A percentile compares a stretch with the other conserved stretches of the same genome.
Conservation (phyloP, 2,888 invertebrate species). For the Cosmopolites sordidus region DNA sequence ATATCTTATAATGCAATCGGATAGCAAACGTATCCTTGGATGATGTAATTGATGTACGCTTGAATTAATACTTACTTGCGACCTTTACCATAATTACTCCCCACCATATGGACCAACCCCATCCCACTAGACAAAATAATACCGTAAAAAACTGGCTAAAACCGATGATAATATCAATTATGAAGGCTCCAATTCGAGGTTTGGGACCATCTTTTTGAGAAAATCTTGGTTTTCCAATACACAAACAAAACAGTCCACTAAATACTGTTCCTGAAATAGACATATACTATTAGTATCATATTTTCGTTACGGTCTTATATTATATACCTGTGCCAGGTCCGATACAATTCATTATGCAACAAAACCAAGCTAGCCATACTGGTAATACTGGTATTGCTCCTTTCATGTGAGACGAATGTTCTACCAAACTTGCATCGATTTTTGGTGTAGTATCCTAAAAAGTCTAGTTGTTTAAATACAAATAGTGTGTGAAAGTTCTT, state of each 20-base stretch:
- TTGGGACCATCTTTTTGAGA: constrained; percentile 74
- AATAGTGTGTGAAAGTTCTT: too few relatives aligned
- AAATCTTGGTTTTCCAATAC: constrained; percentile 84
- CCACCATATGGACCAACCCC: constrained; percentile 99
- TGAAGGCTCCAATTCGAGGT: constrained; percentile 72
- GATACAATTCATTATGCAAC: constrained; percentile 75
- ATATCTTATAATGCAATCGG: too few relatives aligned
- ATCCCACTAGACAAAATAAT: constrained; percentile 89
- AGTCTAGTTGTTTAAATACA: too few relatives aligned
- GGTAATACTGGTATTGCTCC: constrained; percentile 91
- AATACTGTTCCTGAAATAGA: constrained; percentile 72
- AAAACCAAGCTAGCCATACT: constrained; percentile 79
- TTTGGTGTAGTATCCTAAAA: constrained; percentile 70
- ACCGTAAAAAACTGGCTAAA: constrained; percentile 88
- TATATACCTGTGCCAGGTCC: constrained; percentile 71
- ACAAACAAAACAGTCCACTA: constrained; percentile 84
- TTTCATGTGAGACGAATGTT: constrained; percentile 81
- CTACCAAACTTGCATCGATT: constrained; percentile 71
- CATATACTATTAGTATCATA: neutral
- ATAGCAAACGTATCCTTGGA: too few relatives aligned
- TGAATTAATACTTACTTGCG: constrained; percentile 84
- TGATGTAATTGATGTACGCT: too few relatives aligned
- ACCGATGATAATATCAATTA: constrained; percentile 83
- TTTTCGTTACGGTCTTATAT: too few relatives aligned
- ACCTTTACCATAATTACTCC: constrained; percentile 87